These are phyloP conservation scores for Drosophila santomea DNA, from an alignment of 1,140 invertebrate species.

Conservation along the genomic window DNA sequence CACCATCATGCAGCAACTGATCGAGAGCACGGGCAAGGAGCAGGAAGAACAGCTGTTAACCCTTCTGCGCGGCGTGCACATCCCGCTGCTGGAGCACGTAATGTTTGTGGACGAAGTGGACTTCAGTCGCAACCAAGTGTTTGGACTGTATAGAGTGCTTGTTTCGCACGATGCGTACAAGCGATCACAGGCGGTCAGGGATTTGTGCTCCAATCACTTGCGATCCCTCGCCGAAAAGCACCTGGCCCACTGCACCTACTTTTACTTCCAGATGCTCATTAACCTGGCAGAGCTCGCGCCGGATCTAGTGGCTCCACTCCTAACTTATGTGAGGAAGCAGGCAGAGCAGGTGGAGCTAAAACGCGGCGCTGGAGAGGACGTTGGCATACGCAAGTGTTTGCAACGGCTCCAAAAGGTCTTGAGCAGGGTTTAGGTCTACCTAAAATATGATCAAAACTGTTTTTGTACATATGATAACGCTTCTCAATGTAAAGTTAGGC, in stretches of 20 bases:
- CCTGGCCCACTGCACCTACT: slow-evolving; percentile 81
- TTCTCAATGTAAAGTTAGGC: not conserved
- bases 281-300: slow-evolving; percentile 61
- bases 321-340: slow-evolving; percentile 53
- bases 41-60: slow-evolving; percentile 47
- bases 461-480: not conserved
- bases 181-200: slow-evolving; percentile 7
- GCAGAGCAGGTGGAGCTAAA: slow-evolving; percentile 73
- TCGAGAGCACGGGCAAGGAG: slow-evolving; percentile 14
- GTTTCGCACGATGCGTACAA: slow-evolving; percentile 36
- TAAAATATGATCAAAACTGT: no score
- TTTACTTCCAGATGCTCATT: slow-evolving; percentile 79
- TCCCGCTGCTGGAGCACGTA: slow-evolving; percentile 70
- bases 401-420: slow-evolving; percentile 57
- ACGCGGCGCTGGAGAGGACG: slow-evolving; percentile 80
- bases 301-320: slow-evolving; percentile 37
- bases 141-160: slow-evolving; percentile 57
- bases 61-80: slow-evolving; percentile 52
- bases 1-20: slow-evolving; percentile 65
- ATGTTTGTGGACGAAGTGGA: slow-evolving; percentile 83
- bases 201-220: slow-evolving; percentile 50
- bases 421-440: not conserved
- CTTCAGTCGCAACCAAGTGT: slow-evolving; percentile 61
- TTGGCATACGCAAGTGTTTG: slow-evolving; percentile 75
- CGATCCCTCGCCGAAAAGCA: slow-evolving; percentile 70